Base-by-base conservation (phyloP, 2,797 vertebrate species). In the Orientallactaga sibirica region DNA sequence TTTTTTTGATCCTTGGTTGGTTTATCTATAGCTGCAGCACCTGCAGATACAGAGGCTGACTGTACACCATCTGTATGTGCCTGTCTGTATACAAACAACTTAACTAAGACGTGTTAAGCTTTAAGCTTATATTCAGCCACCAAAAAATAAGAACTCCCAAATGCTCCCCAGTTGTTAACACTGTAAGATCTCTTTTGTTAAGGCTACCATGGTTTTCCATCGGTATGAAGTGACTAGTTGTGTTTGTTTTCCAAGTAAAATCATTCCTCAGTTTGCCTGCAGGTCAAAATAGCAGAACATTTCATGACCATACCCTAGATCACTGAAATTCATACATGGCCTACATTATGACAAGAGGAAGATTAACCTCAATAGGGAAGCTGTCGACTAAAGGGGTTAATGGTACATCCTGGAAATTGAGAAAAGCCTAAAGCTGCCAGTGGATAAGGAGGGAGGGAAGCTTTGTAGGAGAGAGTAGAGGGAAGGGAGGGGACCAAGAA, bases 321-420 rank as follows among this genome's bases (percentile, higher is more conserved):
- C 94, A 93, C 93, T 92, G 64, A 76, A 91, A 96, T 96, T 96
- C 95, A 89, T 85, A 92, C 93, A 68, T 71, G 91, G 73, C 94
- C 88, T 95, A 94, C 96, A 94, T 95, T 95, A 93, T 86, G 41
- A 70, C 90, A 94, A 95, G 90, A 85, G 61, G 92, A 84, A 61
- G 14, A 25, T 80, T 92, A 89, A 61, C 88, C 81, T 94, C 86
- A 96, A 96, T 48, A 95, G 92, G 43, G 68, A 96, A 96, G 75
- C 87, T 85, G n/a, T 83, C 86, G 88, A 92, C 68, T 25, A 25
- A 66, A 95, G 90, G 83, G 61, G 92, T 14, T 22, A 16, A 14
- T 4, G 14, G 61, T 15, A 25, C 61, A 90, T 81, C 89, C 37
- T 94, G 25, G 70, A 94, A 96, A 58, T 16, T 78, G 88, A 86